These are phyloP conservation scores for Craseonycteris thonglongyai DNA, from an alignment of 2,113 vertebrate species.

Conservation along the genomic window DNA sequence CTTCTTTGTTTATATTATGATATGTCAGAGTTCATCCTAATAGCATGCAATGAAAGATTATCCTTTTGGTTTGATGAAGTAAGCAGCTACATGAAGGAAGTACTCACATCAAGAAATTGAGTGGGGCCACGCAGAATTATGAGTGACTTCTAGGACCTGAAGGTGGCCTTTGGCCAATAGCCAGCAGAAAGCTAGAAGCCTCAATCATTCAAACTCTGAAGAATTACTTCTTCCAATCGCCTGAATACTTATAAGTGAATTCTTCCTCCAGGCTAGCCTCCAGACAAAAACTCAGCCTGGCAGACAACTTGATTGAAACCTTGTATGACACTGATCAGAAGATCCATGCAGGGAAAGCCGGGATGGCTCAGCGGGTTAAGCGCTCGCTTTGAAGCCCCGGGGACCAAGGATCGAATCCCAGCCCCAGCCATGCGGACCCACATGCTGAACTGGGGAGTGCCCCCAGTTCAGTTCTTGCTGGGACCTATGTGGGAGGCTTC, in stretches of 20 bases:
- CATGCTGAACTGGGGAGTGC: no score
- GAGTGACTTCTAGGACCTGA: neutral
- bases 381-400: no score
- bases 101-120: neutral
- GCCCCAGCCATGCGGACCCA: no score
- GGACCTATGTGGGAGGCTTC: no score
- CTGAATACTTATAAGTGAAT: neutral
- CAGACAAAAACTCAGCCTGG: neutral
- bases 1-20: neutral
- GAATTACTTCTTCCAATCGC: neutral
- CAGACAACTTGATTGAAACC: neutral
- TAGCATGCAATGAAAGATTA: neutral
- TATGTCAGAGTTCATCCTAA: neutral
- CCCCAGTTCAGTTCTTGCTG: no score
- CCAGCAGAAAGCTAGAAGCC: neutral
- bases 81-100: neutral
- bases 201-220: neutral
- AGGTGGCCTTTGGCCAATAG: neutral
- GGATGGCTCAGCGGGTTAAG: no score
- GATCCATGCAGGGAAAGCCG: no score
- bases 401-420: no score
- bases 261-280: neutral
- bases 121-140: neutral
- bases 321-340: neutral
- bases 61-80: neutral